phyloP scores from a whole-genome alignment of 1,140 invertebrate species.

The Leptopilina clavipes region DNA sequence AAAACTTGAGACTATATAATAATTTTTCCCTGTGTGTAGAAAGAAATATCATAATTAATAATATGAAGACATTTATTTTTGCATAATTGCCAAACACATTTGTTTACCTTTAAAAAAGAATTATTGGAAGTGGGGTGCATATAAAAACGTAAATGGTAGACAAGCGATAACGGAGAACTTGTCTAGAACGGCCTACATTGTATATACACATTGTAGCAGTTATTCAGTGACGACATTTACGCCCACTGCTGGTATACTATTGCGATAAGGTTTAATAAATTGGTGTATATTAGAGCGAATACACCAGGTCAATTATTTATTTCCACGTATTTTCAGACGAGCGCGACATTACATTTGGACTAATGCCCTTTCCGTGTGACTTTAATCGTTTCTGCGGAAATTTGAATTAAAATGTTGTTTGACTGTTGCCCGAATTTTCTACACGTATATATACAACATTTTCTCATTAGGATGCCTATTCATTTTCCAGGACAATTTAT shows the following conservation, averaged over 20 bases:
- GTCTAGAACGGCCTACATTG: neutral
- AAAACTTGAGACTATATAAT: too few species aligned
- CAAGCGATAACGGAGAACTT: neutral
- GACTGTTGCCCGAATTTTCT: neutral
- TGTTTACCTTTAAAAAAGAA: neutral
- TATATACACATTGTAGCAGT: constrained; percentile 18
- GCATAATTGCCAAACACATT: too few species aligned
- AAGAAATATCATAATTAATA: too few species aligned
- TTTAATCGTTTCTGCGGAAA: constrained; percentile 53
- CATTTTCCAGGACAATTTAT: too few species aligned
- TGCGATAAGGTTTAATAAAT: constrained; percentile 62
- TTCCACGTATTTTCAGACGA: constrained; percentile 56
- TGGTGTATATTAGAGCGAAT: constrained; percentile 45
- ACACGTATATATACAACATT: too few species aligned
- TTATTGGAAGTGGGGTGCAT: neutral
- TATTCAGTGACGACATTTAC: constrained; percentile 59
- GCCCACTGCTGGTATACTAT: constrained; percentile 51
- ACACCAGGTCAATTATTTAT: constrained; percentile 65
- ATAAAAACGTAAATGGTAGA: constrained; percentile 16
- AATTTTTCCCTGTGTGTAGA: too few species aligned
- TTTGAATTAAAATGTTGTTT: constrained; percentile 20
- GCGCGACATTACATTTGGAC: constrained; percentile 45
- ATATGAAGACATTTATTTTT: too few species aligned
- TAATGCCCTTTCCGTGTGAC: constrained; percentile 31
- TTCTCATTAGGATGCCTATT: too few species aligned